Evolutionary conservation across 2,888 invertebrate species (phyloP), one percentile per base, ranked within the genome.

Genomic region (Phoronis australis): DNA sequence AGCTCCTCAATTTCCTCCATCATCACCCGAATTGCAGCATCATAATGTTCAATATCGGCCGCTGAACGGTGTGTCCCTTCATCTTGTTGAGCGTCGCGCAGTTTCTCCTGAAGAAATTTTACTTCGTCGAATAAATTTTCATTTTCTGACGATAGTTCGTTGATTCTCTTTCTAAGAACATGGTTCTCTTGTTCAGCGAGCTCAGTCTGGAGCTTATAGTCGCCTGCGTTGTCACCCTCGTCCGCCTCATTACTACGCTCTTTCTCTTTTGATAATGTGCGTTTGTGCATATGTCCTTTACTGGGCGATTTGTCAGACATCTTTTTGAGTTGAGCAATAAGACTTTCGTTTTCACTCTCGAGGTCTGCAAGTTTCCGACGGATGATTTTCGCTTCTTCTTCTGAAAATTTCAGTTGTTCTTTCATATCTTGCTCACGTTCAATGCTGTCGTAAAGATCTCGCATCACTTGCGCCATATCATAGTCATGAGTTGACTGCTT

Each of bases 341-440:
- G 83, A 66, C 90, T 90, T 80, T 96, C 95, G 83, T 95, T 95
- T 83, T 96, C 95, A 78, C 93, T 92, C 81, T 96, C 95, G 77
- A 94, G 85, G 71, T 93, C 86, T 74, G 88, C 85, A 73, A 91
- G 84, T 82, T 90, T 90, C 83, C 88, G 89, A 80, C 90, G 84
- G 78, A 60, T 46, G 80, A 85, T 87, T 83, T 88, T 86, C 6
- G 62, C 62, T 84, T 95, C 94, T 78, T 93, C 92, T 76, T 95
- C 94, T 15, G 93, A 87, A 76, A 91, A 94, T 57, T 86, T 84
- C 12, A 95, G 79, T 74, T 96, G 95, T 75, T 96, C 95, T 47
- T 90, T 83, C 18, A 95, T 80, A 79, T 96, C 95, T 1, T 90
- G 90, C 77, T 96, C 95, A 24, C 95, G 81, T 78, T 96, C 95